Percentiles rank a stretch among this genome's conserved stretches.
phyloP scores from a whole-genome alignment of 2,797 vertebrate genomes.

The Mallotus villosus region DNA sequence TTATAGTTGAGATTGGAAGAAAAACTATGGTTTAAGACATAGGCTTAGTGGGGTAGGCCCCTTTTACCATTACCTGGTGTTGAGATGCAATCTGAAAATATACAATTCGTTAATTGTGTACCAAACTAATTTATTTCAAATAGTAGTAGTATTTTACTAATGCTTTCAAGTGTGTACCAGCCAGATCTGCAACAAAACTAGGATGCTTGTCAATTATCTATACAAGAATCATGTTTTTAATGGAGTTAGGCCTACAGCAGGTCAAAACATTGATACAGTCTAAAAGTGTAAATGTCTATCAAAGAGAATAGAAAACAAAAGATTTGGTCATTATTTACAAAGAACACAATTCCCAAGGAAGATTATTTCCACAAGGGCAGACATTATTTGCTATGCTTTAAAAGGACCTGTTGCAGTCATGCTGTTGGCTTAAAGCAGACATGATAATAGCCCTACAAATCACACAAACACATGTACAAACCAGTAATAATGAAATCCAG shows the following conservation, averaged over 20 bases:
- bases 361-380: slow-evolving; percentile 81
- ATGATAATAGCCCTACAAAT: slow-evolving; percentile 18
- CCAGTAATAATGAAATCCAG: slow-evolving; percentile 77
- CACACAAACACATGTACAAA: slow-evolving; percentile 57
- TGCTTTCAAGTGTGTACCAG: slow-evolving; percentile 39
- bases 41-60: slow-evolving; percentile 71
- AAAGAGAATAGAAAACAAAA: slow-evolving; percentile 83
- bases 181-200: slow-evolving; percentile 39
- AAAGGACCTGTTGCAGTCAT: background rate
- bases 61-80: slow-evolving; percentile 71
- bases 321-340: slow-evolving; percentile 95
- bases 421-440: slow-evolving; percentile 12
- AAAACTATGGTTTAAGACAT: slow-evolving; percentile 78
- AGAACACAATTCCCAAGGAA: slow-evolving; percentile 79
- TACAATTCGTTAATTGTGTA: slow-evolving; percentile 50
- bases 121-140: slow-evolving; percentile 35
- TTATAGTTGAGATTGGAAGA: slow-evolving; percentile 91
- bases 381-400: slow-evolving; percentile 58
- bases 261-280: slow-evolving; percentile 85
- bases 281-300: slow-evolving; percentile 83
- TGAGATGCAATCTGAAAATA: slow-evolving; percentile 74
- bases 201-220: slow-evolving; percentile 54
- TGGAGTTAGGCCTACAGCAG: slow-evolving; percentile 64
- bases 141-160: slow-evolving; percentile 59
- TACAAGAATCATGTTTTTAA: slow-evolving; percentile 69